phyloP scores from a whole-genome alignment of 2,888 invertebrate species.

The Pseudococcus jackbeardsleyi region DNA sequence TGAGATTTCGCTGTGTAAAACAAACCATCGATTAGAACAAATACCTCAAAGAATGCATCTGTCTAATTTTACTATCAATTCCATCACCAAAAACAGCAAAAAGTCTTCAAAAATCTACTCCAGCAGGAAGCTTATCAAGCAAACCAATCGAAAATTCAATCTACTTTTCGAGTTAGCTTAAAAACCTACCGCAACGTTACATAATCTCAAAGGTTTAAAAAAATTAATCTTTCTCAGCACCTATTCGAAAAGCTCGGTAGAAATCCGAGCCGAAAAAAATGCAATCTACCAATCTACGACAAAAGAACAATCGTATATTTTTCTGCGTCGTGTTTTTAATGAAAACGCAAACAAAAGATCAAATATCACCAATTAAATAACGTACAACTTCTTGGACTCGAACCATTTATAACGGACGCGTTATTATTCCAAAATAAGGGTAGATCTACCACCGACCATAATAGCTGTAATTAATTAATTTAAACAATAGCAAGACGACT shows the following conservation, averaged over 20 bases:
- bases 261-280: background rate
- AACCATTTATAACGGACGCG: constrained; percentile 38
- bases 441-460: constrained; percentile 6
- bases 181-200: too few relatives aligned
- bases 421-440: constrained; percentile 28
- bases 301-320: constrained; percentile 25
- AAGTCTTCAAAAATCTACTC: background rate
- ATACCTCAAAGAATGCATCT: background rate
- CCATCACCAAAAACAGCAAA: background rate
- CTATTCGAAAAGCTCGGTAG: background rate
- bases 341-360: constrained; percentile 47
- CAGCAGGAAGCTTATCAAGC: too few relatives aligned
- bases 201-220: too few relatives aligned
- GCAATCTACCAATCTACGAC: constrained; percentile 3
- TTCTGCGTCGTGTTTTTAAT: constrained; percentile 14
- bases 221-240: too few relatives aligned
- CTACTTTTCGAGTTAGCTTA: too few relatives aligned
- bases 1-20: constrained; percentile 36
- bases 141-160: too few relatives aligned
- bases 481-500: constrained; percentile 2
- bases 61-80: background rate
- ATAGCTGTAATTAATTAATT: constrained; percentile 48
- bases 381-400: constrained; percentile 24
- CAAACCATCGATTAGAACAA: background rate
- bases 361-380: constrained; percentile 49